Conservation (phyloP, 2,113 vertebrate genomes). For the Phalacrocorax brasilianus region DNA sequence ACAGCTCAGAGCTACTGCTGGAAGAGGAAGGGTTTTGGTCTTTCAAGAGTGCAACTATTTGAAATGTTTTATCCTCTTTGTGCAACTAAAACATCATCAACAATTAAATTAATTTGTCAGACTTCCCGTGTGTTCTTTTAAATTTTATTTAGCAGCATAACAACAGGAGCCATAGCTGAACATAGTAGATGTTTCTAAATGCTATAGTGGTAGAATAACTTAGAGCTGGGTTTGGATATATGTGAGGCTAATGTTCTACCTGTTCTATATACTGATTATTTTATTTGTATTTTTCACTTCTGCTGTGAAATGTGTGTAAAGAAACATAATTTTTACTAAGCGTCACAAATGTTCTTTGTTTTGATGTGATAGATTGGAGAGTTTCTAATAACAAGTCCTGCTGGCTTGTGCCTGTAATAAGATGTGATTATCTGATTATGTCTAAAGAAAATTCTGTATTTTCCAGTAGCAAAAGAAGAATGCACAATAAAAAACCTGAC, state of each 20-base stretch:
- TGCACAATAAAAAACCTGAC: background rate
- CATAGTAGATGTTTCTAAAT: background rate
- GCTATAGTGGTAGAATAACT: background rate
- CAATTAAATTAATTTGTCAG: conserved; percentile 14
- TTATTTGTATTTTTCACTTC: background rate
- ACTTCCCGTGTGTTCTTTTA: background rate
- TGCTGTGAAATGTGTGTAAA: background rate
- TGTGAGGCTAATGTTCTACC: background rate
- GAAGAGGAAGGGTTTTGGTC: conserved; percentile 6
- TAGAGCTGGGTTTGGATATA: conserved; percentile 1
- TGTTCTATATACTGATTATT: background rate
- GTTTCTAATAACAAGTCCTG: background rate
- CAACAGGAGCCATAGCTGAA: background rate
- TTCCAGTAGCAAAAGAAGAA: conserved; percentile 33
- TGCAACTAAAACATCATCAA: background rate
- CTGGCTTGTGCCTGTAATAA: conserved; percentile 2
- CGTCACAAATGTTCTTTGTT: conserved; percentile 20
- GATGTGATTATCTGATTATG: conserved; percentile 29
- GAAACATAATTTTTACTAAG: conserved; percentile 9
- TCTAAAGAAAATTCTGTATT: conserved; percentile 20
- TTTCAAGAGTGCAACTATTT: conserved; percentile 5
- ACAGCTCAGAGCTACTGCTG: background rate
- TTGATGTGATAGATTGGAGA: conserved; percentile 9
- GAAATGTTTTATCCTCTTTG: conserved; percentile 23
- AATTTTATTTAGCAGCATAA: conserved; percentile 1